These are phyloP conservation scores for Calyptomena viridis DNA, from an alignment of 2,113 vertebrate genomes.

Conservation along the genomic window DNA sequence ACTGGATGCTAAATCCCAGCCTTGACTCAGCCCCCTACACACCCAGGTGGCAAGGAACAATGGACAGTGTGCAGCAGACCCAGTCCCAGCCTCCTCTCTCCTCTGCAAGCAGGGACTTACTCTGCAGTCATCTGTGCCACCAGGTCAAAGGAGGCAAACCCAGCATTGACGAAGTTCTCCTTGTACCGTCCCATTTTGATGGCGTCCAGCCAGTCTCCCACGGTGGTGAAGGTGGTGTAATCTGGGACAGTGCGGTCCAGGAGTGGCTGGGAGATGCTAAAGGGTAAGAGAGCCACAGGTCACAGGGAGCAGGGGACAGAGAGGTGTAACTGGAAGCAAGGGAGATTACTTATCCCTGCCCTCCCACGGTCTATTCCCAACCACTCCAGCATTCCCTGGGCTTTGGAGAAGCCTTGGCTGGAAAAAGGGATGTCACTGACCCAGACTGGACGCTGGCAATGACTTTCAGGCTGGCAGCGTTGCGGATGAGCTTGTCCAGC, in stretches of 20 bases:
- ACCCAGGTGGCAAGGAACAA: neutral
- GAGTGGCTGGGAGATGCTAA: slow-evolving; percentile 93
- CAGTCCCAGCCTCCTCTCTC: neutral
- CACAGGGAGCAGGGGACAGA: slow-evolving; percentile 34
- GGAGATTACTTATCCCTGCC: neutral
- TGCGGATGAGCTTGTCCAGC: slow-evolving; percentile 97
- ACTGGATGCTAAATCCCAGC: neutral
- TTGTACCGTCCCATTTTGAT: slow-evolving; percentile 99
- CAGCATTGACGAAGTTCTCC: slow-evolving; percentile 95
- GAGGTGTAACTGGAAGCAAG: neutral
- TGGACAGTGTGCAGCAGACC: neutral
- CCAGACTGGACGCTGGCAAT: slow-evolving; percentile 92
- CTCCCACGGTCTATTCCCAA: neutral
- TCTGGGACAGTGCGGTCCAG: slow-evolving; percentile 96
- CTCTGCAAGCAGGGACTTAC: slow-evolving; percentile 78
- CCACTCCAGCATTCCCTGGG: neutral
- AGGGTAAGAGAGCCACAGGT: slow-evolving; percentile 57
- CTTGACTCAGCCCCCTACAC: neutral
- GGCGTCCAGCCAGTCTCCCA: slow-evolving; percentile 98
- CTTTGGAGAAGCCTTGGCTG: neutral
- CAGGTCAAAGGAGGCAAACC: slow-evolving; percentile 96
- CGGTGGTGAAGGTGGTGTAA: slow-evolving; percentile 97
- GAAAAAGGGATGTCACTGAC: slow-evolving; percentile 76
- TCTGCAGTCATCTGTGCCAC: slow-evolving; percentile 99
- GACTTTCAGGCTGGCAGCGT: slow-evolving; percentile 97